Evolutionary conservation across 1,140 invertebrate species (phyloP).

Genomic region (Hydropsyche tenuis): DNA sequence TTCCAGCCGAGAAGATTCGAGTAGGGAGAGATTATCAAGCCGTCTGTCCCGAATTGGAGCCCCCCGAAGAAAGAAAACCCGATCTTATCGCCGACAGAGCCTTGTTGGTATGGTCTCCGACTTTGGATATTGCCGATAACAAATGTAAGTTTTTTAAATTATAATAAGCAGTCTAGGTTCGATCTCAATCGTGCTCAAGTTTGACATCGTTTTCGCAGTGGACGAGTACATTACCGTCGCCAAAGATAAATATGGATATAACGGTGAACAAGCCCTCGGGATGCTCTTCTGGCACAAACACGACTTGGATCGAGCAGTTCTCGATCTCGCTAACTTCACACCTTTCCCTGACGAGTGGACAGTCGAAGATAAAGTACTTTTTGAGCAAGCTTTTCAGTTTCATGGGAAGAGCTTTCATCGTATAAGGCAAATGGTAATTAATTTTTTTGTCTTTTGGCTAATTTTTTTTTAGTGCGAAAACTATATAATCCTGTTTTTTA

Average conservation of each 20-base stretch:
- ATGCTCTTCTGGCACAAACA: constrained; percentile 99
- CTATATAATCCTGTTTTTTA: no score
- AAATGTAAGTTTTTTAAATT: constrained; percentile 72
- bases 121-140: constrained; percentile 81
- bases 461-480: constrained; percentile 42
- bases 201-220: constrained; percentile 65
- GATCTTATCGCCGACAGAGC: constrained; percentile 79
- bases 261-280: constrained; percentile 95
- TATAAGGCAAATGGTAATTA: constrained; percentile 93
- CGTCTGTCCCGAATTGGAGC: constrained; percentile 79
- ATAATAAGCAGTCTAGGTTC: neutral
- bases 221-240: constrained; percentile 93
- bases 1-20: constrained; percentile 89
- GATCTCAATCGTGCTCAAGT: no score
- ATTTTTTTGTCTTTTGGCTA: neutral
- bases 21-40: constrained; percentile 95
- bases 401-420: constrained; percentile 98
- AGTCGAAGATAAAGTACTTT: constrained; percentile 96
- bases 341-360: constrained; percentile 99
- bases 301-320: constrained; percentile 88
- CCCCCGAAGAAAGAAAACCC: constrained; percentile 66
- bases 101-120: constrained; percentile 94
- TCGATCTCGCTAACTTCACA: constrained; percentile 95
- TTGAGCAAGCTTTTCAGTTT: constrained; percentile 98
- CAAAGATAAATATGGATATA: constrained; percentile 98